phyloP scores from a whole-genome alignment of 2,113 vertebrate genomes.

The Perca flavescens region DNA sequence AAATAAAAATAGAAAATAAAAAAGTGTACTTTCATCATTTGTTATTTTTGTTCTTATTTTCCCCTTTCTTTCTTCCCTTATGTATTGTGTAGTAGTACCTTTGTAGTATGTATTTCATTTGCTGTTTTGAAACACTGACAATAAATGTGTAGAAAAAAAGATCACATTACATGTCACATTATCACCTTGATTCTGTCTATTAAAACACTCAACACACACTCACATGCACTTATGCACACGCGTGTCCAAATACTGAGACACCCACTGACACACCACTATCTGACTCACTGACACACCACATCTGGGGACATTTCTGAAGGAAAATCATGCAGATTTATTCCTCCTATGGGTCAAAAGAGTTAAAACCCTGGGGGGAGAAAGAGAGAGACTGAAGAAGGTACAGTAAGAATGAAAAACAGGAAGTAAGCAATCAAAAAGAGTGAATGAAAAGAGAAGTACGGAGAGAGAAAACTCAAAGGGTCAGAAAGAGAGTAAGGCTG shows the following conservation, averaged over 20 bases:
- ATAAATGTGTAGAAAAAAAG: background rate
- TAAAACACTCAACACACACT: constrained; percentile 1
- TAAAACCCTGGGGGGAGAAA: constrained; percentile 32
- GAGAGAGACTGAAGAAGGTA: constrained; percentile 10
- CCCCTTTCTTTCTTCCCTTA: background rate
- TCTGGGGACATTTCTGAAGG: constrained; percentile 69
- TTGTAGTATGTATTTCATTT: background rate
- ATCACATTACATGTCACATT: background rate
- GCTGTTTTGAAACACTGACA: background rate
- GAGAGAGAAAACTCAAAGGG: constrained; percentile 25
- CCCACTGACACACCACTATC: constrained; percentile 52
- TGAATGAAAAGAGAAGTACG: constrained; percentile 42
- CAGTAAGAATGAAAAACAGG: constrained; percentile 30
- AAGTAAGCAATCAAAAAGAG: constrained; percentile 2
- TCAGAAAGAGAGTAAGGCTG: constrained; percentile 38
- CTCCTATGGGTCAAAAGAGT: constrained; percentile 68
- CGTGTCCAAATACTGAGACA: constrained; percentile 32
- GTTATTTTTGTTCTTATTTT: background rate
- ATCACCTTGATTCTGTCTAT: background rate
- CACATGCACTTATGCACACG: constrained; percentile 13
- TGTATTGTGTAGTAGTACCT: background rate
- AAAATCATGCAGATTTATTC: constrained; percentile 80
- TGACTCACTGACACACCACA: constrained; percentile 70
- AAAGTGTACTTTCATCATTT: background rate
- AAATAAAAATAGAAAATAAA: background rate